A percentile compares a stretch with the other conserved stretches of the same genome.
phyloP scores from a whole-genome alignment of 1,140 invertebrate genomes.

The Drosophila ironensis region DNA sequence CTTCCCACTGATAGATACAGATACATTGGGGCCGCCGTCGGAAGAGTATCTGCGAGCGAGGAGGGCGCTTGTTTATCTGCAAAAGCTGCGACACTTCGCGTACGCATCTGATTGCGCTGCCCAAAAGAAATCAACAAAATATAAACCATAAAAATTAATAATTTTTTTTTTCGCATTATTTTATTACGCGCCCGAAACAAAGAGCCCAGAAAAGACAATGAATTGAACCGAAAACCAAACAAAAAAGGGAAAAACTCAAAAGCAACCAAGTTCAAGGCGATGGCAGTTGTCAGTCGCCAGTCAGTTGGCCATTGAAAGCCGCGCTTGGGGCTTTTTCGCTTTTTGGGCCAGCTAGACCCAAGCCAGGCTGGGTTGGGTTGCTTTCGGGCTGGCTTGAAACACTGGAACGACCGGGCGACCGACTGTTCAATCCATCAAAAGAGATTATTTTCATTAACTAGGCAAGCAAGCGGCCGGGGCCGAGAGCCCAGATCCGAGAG shows the following conservation, averaged over 20 bases:
- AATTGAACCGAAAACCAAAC: slow-evolving; percentile 46
- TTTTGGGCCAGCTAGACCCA: slow-evolving; percentile 3
- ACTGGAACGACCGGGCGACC: not conserved
- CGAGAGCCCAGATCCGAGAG: slow-evolving; percentile 13
- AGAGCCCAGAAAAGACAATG: slow-evolving; percentile 56
- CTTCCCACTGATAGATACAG: not conserved
- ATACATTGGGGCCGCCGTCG: too few relatives aligned
- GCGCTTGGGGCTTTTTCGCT: slow-evolving; percentile 17
- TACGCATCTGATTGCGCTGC: slow-evolving; percentile 37
- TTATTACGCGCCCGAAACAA: slow-evolving; percentile 61
- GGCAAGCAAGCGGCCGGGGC: slow-evolving; percentile 38
- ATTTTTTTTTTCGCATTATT: slow-evolving; percentile 68
- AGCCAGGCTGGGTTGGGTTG: not conserved
- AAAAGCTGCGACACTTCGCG: slow-evolving; percentile 46
- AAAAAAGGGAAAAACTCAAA: slow-evolving; percentile 23
- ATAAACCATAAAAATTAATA: slow-evolving; percentile 74
- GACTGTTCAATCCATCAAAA: slow-evolving; percentile 76
- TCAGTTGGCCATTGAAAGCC: slow-evolving; percentile 48
- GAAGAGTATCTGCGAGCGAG: slow-evolving; percentile 20
- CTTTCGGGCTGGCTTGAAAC: not conserved
- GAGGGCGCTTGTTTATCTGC: not conserved
- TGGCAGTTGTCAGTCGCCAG: slow-evolving; percentile 47
- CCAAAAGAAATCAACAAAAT: slow-evolving; percentile 59
- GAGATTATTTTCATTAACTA: slow-evolving; percentile 78
- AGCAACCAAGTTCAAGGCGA: slow-evolving; percentile 52